A percentile compares a stretch with the other conserved stretches of the same genome.
Conservation (phyloP, 2,113 vertebrate genomes). For the Brienomyrus longianalis region DNA sequence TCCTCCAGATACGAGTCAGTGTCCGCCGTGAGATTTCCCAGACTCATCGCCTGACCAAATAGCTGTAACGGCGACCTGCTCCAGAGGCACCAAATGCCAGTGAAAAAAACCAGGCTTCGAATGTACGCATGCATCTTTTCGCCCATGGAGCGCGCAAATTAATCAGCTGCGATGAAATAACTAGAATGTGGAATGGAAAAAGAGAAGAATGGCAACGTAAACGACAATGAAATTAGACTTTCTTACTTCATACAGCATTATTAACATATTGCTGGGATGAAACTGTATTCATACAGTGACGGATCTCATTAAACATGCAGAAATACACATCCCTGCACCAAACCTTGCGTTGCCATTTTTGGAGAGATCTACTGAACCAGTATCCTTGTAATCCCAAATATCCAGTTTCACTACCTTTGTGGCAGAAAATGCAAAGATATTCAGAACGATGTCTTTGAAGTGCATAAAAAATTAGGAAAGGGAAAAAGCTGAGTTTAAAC, state of each 20-base stretch:
- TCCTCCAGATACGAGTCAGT: neutral
- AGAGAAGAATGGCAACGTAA: neutral
- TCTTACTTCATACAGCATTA: neutral
- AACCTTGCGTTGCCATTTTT: neutral
- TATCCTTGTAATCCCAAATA: neutral
- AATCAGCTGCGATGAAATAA: neutral
- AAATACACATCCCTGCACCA: neutral
- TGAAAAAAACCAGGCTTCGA: neutral
- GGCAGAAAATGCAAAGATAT: neutral
- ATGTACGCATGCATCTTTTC: neutral
- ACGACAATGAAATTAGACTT: neutral
- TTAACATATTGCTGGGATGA: neutral
- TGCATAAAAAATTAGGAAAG: neutral
- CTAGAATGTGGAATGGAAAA: neutral
- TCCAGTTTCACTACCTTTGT: neutral
- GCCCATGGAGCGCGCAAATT: neutral
- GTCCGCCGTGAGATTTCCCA: neutral
- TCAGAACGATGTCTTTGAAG: neutral
- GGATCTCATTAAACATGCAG: neutral
- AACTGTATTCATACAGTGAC: neutral
- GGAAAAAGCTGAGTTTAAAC: constrained; percentile 26
- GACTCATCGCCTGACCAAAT: neutral
- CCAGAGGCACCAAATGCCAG: neutral
- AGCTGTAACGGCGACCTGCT: neutral
- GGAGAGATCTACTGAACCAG: neutral